A percentile compares a stretch with the other conserved stretches of the same genome.
These are phyloP conservation scores for Amblyraja radiata DNA, from an alignment of 2,797 vertebrate genomes.

Conservation along the genomic window DNA sequence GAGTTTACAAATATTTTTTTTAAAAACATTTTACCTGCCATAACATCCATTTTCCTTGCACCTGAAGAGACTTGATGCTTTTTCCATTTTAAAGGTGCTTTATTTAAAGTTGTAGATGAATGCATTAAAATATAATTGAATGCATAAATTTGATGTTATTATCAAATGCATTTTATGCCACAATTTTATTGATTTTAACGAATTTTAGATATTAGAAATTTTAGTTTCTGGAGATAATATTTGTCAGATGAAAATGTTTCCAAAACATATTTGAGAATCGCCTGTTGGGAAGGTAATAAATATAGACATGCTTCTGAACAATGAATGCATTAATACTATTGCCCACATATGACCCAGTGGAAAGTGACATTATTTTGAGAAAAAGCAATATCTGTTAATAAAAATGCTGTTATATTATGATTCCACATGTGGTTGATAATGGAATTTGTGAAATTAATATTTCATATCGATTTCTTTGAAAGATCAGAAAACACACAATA, in stretches of 20 bases:
- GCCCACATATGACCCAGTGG: not conserved
- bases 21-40: not conserved
- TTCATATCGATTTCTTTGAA: not conserved
- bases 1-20: not conserved
- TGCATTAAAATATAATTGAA: not conserved
- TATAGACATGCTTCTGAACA: not conserved
- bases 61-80: not conserved
- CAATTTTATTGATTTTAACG: not conserved
- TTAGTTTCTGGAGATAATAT: not conserved
- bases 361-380: not conserved
- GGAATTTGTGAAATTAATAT: not conserved
- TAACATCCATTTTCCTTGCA: not conserved
- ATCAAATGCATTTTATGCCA: not conserved
- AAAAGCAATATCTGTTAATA: too few species aligned
- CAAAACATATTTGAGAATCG: not conserved
- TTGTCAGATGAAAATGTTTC: not conserved
- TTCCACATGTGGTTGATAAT: not conserved
- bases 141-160: not conserved
- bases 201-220: not conserved
- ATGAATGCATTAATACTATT: not conserved
- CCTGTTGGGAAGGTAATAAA: not conserved
- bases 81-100: not conserved
- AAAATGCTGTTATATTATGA: not conserved
- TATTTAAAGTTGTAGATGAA: not conserved
- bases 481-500: not conserved